A percentile compares a stretch with the other conserved stretches of the same genome.
phyloP scores from a whole-genome alignment of 2,797 vertebrate species.

The Periophthalmus magnuspinnatus region DNA sequence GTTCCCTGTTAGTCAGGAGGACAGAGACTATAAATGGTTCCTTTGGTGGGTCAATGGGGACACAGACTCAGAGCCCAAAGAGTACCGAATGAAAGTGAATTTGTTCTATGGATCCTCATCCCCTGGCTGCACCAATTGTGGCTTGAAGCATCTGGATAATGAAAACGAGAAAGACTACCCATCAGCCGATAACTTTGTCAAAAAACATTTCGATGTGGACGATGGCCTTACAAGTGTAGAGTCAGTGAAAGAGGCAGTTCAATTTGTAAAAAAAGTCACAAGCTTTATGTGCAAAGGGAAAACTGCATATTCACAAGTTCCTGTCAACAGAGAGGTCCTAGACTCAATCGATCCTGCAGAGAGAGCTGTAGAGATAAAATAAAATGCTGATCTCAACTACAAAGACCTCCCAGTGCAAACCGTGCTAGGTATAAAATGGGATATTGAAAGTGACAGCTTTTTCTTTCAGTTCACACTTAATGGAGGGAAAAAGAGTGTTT shows the following conservation, averaged over 20 bases:
- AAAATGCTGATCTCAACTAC: constrained; percentile 5
- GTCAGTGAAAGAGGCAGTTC: not conserved
- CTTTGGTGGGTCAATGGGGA: constrained; percentile 10
- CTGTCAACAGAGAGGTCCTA: not conserved
- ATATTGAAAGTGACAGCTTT: constrained; percentile 2
- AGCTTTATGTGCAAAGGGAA: constrained; percentile 1
- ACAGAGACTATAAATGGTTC: not conserved
- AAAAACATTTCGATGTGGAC: constrained; percentile 23
- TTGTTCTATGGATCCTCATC: constrained; percentile 13
- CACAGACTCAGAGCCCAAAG: not conserved
- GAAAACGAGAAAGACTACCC: constrained; percentile 9
- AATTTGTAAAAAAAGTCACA: constrained; percentile 9
- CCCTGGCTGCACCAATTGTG: constrained; percentile 10
- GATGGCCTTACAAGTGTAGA: constrained; percentile 14
- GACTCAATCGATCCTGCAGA: not conserved
- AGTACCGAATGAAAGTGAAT: constrained; percentile 9
- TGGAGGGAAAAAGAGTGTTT: too few species aligned
- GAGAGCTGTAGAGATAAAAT: constrained; percentile 1
- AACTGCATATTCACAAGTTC: constrained; percentile 9
- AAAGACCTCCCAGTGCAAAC: not conserved
- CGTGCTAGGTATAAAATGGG: constrained; percentile 7
- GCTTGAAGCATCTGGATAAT: constrained; percentile 15
- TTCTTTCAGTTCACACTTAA: constrained; percentile 1
- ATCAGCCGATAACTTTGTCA: constrained; percentile 4
- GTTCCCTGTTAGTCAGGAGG: not conserved